A percentile compares a stretch with the other conserved stretches of the same genome.
These are phyloP conservation scores for Cheilosia vernalis DNA, from an alignment of 2,888 invertebrate species.

Conservation along the genomic window DNA sequence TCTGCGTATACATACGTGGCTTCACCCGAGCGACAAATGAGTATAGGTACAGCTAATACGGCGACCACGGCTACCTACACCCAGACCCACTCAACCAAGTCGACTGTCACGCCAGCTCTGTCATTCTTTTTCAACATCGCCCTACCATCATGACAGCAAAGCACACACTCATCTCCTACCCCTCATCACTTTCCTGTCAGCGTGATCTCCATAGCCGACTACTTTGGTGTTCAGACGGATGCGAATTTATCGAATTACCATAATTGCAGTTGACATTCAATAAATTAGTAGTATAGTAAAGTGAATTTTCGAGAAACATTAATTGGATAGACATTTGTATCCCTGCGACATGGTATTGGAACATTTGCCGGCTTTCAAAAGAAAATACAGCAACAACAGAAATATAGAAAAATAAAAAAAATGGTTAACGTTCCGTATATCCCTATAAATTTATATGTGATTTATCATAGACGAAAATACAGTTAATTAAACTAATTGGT, in stretches of 20 bases:
- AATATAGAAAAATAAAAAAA: slow-evolving; percentile 18
- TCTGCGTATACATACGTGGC: not conserved
- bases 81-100: slow-evolving; percentile 11
- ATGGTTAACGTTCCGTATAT: slow-evolving; percentile 70
- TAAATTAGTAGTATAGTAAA: slow-evolving; percentile 54
- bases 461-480: slow-evolving; percentile 52
- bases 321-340: slow-evolving; percentile 37
- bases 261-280: slow-evolving; percentile 70
- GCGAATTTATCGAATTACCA: slow-evolving; percentile 58
- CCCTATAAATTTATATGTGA: slow-evolving; percentile 68
- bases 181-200: too few species aligned
- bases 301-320: slow-evolving; percentile 61
- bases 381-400: slow-evolving; percentile 19
- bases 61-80: slow-evolving; percentile 7
- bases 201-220: not conserved
- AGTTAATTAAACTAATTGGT: slow-evolving; percentile 29
- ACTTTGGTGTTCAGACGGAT: slow-evolving; percentile 18
- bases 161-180: slow-evolving; percentile 4
- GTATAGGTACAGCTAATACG: not conserved
- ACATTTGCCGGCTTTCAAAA: slow-evolving; percentile 21
- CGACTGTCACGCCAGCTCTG: slow-evolving; percentile 28
- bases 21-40: slow-evolving; percentile 11
- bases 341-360: slow-evolving; percentile 24
- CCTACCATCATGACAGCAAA: slow-evolving; percentile 26
- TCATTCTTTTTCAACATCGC: slow-evolving; percentile 19